Evolutionary conservation across 2,113 vertebrate species (phyloP).

Genomic region (Brevimyrus niger): DNA sequence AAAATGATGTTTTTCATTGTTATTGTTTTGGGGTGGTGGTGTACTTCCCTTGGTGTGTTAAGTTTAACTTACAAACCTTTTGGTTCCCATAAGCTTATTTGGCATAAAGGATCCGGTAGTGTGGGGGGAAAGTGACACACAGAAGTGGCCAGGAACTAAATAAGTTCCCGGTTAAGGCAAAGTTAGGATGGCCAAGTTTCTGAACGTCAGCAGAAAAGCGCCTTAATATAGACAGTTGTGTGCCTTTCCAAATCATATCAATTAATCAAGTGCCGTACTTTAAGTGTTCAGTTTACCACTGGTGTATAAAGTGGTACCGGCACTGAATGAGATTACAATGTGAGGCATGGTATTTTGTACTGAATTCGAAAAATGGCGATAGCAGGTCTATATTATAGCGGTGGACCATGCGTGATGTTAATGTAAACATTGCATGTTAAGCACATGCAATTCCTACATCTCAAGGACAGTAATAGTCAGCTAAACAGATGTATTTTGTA

Average conservation of each 20-base stretch:
- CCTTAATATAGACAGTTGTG: neutral
- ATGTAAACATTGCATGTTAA: neutral
- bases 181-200: neutral
- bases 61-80: neutral
- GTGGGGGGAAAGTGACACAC: neutral
- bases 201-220: neutral
- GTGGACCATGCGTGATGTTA: neutral
- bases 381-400: neutral
- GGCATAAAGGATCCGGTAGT: neutral
- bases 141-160: neutral
- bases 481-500: neutral
- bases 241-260: neutral
- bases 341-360: neutral
- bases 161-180: neutral
- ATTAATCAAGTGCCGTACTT: neutral
- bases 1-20: no score
- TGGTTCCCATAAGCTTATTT: neutral
- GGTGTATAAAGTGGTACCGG: neutral
- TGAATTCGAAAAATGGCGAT: neutral
- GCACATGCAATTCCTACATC: neutral
- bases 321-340: neutral
- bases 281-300: neutral
- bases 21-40: no score
- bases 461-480: neutral
- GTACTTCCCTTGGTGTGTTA: no score